Percentiles rank a stretch among this genome's conserved stretches.
Conservation (phyloP, 2,888 invertebrate genomes). For the Stenoptilia bipunctidactyla region DNA sequence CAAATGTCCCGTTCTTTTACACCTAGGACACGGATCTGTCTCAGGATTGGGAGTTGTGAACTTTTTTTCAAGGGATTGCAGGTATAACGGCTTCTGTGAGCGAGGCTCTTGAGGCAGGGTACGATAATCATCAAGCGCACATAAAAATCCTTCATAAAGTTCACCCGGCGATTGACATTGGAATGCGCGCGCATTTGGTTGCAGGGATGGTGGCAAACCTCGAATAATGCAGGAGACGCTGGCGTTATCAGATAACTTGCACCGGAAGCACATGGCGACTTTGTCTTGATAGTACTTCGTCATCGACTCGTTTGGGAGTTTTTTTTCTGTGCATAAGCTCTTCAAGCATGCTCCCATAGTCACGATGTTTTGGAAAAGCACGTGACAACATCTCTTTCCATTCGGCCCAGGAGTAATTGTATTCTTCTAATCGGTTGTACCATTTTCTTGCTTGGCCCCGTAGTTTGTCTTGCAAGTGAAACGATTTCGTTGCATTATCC, state of each 20-base stretch:
- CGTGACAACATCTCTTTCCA: slow-evolving; percentile 20
- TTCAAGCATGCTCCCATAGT: slow-evolving; percentile 17
- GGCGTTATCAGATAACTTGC: slow-evolving; percentile 17
- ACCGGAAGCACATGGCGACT: slow-evolving; percentile 20
- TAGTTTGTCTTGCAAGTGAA: slow-evolving; percentile 17
- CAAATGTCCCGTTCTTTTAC: slow-evolving; percentile 13
- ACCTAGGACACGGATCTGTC: slow-evolving; percentile 8
- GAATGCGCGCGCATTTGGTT: slow-evolving; percentile 19
- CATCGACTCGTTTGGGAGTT: slow-evolving; percentile 17
- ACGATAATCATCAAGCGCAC: slow-evolving; percentile 19
- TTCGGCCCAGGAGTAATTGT: slow-evolving; percentile 19
- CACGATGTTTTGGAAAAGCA: slow-evolving; percentile 20
- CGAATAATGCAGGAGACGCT: slow-evolving; percentile 20
- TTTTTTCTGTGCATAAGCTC: slow-evolving; percentile 15
- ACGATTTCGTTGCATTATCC: slow-evolving; percentile 16
- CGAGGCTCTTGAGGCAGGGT: neutral
- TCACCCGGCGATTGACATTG: slow-evolving; percentile 19
- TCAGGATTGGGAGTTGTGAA: slow-evolving; percentile 1
- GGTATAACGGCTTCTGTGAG: neutral
- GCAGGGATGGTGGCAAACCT: slow-evolving; percentile 16
- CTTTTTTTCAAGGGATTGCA: no score
- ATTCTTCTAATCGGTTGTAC: slow-evolving; percentile 18
- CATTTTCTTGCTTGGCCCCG: slow-evolving; percentile 20
- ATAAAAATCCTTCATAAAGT: slow-evolving; percentile 17
- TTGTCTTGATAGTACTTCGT: slow-evolving; percentile 24